Conservation (phyloP, 92 coral and sea anemone genomes). For the Nematostella vectensis region DNA sequence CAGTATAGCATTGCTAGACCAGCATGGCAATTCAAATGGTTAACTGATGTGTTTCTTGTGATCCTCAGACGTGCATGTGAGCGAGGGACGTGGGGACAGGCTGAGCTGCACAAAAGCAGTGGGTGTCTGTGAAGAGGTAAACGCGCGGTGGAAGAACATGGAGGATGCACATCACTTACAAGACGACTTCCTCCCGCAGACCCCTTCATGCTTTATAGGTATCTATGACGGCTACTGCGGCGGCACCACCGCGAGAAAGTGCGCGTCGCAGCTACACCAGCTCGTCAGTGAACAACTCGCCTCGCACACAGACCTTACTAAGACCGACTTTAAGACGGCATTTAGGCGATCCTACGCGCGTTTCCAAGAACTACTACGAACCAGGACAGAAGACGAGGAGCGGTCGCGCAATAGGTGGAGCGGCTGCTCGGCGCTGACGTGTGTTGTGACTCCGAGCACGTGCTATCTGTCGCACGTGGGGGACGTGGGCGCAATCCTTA, state of each 20-base stretch:
- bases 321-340: constrained; percentile 36
- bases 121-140: constrained; percentile 76
- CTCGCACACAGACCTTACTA: constrained; percentile 14
- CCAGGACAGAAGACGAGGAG: constrained; percentile 53
- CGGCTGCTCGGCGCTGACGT: constrained; percentile 97
- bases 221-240: constrained; percentile 94
- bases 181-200: constrained; percentile 55
- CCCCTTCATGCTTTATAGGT: constrained; percentile 54
- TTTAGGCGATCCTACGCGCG: constrained; percentile 56
- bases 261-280: constrained; percentile 73
- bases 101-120: constrained; percentile 52
- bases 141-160: constrained; percentile 64
- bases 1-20: no score
- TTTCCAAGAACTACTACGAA: constrained; percentile 53
- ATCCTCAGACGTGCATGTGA: constrained; percentile 59
- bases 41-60: no score
- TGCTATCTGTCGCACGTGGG: constrained; percentile 86
- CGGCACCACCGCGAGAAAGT: constrained; percentile 53
- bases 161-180: constrained; percentile 53
- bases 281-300: constrained; percentile 47
- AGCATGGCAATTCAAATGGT: no score
- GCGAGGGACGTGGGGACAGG: constrained; percentile 27
- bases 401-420: constrained; percentile 80
- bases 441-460: constrained; percentile 56
- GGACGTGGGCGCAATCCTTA: constrained; percentile 69